Percentiles rank a stretch among this genome's conserved stretches.
phyloP scores from a whole-genome alignment of 2,888 invertebrate species.

The Cactoblastis cactorum region DNA sequence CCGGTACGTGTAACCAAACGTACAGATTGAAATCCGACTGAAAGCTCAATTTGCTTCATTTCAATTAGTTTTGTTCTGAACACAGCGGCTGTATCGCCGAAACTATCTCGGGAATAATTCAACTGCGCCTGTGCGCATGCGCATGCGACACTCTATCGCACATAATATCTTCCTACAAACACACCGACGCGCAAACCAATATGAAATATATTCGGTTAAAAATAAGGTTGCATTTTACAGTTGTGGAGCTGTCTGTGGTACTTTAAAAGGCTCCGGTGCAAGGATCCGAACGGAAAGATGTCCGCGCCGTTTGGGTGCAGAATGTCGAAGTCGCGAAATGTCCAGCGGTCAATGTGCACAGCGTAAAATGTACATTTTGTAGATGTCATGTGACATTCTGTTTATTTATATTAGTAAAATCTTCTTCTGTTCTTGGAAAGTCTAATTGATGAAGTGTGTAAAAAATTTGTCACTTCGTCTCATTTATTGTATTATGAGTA shows the following conservation, averaged over 20 bases:
- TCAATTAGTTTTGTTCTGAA: conserved; percentile 63
- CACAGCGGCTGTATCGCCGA: conserved; percentile 60
- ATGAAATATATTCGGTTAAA: conserved; percentile 11
- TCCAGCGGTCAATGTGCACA: too few species aligned
- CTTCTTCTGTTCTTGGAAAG: too few species aligned
- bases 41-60: conserved; percentile 65
- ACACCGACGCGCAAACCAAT: conserved; percentile 6
- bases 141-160: conserved; percentile 24
- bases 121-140: conserved; percentile 30
- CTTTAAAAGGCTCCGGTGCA: conserved; percentile 17
- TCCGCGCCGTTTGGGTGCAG: too few species aligned
- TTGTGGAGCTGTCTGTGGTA: conserved; percentile 12
- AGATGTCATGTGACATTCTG: too few species aligned
- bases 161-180: conserved; percentile 19
- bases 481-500: too few species aligned
- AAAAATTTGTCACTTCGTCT: too few species aligned
- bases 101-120: conserved; percentile 70
- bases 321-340: too few species aligned
- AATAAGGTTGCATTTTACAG: conserved; percentile 17
- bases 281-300: conserved; percentile 36
- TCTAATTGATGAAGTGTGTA: too few species aligned
- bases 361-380: too few species aligned
- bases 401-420: too few species aligned
- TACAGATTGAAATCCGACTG: conserved; percentile 29
- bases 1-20: conserved; percentile 12